These are phyloP conservation scores for Apogon hyalosoma DNA, from an alignment of 2,797 vertebrate species.

Conservation along the genomic window DNA sequence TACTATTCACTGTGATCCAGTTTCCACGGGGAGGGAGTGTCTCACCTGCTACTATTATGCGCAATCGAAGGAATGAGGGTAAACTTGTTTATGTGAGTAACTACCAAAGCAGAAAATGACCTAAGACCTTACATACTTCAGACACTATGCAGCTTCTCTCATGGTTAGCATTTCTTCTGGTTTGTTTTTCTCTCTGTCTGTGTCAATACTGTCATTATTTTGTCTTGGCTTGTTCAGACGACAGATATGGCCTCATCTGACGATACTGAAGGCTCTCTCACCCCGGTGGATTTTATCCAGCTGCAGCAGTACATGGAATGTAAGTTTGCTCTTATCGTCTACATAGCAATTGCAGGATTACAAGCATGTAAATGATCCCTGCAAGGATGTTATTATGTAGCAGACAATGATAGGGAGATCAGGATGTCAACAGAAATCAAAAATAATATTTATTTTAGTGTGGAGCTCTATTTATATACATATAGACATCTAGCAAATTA, in stretches of 20 bases:
- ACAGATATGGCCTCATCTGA: slow-evolving; percentile 68
- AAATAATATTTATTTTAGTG: not conserved
- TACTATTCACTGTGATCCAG: not conserved
- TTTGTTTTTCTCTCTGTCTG: not conserved
- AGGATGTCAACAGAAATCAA: not conserved
- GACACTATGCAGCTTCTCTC: not conserved
- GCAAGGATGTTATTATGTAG: not conserved
- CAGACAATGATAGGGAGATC: not conserved
- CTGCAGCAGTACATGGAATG: slow-evolving; percentile 93
- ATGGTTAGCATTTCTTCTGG: not conserved
- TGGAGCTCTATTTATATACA: not conserved
- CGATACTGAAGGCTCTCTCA: slow-evolving; percentile 78
- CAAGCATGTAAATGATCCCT: not conserved
- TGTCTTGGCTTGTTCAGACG: slow-evolving; percentile 27
- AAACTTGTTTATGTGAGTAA: slow-evolving; percentile 61
- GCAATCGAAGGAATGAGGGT: slow-evolving; percentile 58
- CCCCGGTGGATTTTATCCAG: slow-evolving; percentile 91
- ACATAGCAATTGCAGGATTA: not conserved
- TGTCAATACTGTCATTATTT: slow-evolving; percentile 1
- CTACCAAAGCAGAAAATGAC: not conserved
- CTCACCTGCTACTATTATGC: not conserved
- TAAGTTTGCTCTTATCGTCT: slow-evolving; percentile 71
- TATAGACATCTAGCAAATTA: not conserved
- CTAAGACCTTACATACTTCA: not conserved
- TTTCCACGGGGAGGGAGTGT: slow-evolving; percentile 2